A percentile compares a stretch with the other conserved stretches of the same genome.
phyloP scores from a whole-genome alignment of 2,888 invertebrate species.

The Dione juno region DNA sequence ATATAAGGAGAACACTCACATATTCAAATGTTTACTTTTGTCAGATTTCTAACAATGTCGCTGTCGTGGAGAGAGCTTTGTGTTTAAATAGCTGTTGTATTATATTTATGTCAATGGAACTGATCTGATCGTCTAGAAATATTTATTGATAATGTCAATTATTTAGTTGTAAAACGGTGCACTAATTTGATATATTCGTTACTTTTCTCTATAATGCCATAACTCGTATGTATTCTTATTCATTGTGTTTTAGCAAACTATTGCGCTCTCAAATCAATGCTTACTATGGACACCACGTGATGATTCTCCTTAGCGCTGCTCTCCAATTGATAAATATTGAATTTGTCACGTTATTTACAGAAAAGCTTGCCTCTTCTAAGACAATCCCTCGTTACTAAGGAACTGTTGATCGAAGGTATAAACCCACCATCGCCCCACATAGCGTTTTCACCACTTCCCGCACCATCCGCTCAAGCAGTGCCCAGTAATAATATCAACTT shows the following conservation, averaged over 20 bases:
- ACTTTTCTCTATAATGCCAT: not conserved
- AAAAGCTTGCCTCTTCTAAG: constrained; percentile 97
- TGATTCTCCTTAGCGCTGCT: constrained; percentile 5
- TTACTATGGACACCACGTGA: not conserved
- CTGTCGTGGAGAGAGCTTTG: constrained; percentile 18
- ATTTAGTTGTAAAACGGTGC: not conserved
- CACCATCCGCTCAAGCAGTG: constrained; percentile 58
- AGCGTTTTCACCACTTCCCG: constrained; percentile 61
- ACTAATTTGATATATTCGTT: not conserved
- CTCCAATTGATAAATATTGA: constrained; percentile 34
- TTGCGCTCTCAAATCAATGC: not conserved
- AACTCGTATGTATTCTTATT: not conserved
- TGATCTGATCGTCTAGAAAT: not conserved
- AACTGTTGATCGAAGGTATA: constrained; percentile 97
- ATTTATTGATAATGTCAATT: not conserved
- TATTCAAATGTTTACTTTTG: not conserved
- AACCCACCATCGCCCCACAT: constrained; percentile 90
- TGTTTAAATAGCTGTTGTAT: too few relatives aligned
- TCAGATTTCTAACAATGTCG: not conserved
- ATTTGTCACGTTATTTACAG: constrained; percentile 74
- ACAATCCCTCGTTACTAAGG: constrained; percentile 94
- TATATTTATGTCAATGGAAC: not conserved
- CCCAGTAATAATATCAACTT: constrained; percentile 59
- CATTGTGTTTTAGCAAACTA: not conserved
- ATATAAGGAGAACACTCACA: constrained; percentile 13